phyloP scores from a whole-genome alignment of 2,797 vertebrate species.

The Triplophysa yarkandensis region DNA sequence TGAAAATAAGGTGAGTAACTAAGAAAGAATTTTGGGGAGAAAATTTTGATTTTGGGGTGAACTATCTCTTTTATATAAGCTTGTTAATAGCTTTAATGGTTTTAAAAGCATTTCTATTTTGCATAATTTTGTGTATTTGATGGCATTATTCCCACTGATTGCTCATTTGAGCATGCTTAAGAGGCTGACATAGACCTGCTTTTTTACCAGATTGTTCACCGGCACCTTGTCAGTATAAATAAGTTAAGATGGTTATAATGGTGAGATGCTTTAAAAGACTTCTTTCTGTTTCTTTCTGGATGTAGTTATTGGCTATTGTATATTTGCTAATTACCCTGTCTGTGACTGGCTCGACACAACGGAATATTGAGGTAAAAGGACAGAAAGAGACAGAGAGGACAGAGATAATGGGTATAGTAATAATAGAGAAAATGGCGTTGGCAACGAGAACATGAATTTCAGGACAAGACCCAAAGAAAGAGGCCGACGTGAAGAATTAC shows the following conservation, averaged over 20 bases:
- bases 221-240: neutral
- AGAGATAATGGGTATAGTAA: slow-evolving; percentile 41
- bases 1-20: no score
- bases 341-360: slow-evolving; percentile 32
- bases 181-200: neutral
- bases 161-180: no score
- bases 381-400: slow-evolving; percentile 10
- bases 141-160: no score
- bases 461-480: slow-evolving; percentile 20
- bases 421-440: slow-evolving; percentile 15
- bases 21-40: no score
- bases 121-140: no score
- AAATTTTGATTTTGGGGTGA: no score
- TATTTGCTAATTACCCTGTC: slow-evolving; percentile 33
- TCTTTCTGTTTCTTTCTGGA: neutral
- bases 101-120: no score
- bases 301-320: slow-evolving; percentile 10
- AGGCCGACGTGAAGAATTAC: slow-evolving; percentile 22
- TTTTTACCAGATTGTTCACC: neutral
- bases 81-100: no score
- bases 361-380: slow-evolving; percentile 17
- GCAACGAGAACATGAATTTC: slow-evolving; percentile 28
- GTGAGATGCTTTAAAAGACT: slow-evolving; percentile 15
- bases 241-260: neutral
- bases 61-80: no score